Evolutionary conservation across 2,797 vertebrate species (phyloP).

Genomic region (Vireo griseus): DNA sequence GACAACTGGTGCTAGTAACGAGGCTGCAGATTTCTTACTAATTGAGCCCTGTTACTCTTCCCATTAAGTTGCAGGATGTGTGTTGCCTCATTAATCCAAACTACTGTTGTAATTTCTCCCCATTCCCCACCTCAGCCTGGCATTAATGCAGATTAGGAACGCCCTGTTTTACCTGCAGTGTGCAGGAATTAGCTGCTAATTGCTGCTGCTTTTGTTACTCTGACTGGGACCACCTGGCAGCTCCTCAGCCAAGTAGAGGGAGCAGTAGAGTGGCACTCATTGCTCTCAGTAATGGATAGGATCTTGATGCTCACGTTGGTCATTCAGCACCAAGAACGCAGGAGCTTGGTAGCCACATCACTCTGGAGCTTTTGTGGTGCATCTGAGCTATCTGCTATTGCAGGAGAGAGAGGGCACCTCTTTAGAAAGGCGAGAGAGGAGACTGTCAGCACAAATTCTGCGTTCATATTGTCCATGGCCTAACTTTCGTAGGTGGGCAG

Average conservation of each 20-base stretch:
- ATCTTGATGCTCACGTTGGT: fast-evolving
- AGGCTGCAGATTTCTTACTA: conserved; percentile 50
- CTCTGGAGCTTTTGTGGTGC: background rate
- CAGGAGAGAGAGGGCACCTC: fast-evolving
- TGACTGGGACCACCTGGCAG: background rate
- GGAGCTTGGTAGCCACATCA: fast-evolving
- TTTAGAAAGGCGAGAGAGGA: background rate
- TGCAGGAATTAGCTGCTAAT: conserved; percentile 48
- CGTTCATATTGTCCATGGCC: fast-evolving
- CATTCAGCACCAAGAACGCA: fast-evolving
- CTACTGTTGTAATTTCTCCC: conserved; percentile 8
- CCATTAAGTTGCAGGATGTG: conserved; percentile 44
- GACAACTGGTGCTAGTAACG: conserved; percentile 61
- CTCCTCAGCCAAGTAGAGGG: fast-evolving
- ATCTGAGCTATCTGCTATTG: background rate
- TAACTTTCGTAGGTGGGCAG: too few relatives aligned
- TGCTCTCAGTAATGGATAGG: fast-evolving
- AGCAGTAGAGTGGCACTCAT: background rate
- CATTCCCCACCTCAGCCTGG: background rate
- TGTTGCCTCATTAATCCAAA: conserved; percentile 69
- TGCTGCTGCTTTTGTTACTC: background rate
- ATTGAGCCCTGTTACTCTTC: conserved; percentile 64
- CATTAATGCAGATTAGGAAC: background rate
- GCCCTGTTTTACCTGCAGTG: background rate
- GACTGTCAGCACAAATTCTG: fast-evolving